These are phyloP conservation scores for Aplysia californica DNA, from an alignment of 1,140 invertebrate genomes.

Conservation along the genomic window DNA sequence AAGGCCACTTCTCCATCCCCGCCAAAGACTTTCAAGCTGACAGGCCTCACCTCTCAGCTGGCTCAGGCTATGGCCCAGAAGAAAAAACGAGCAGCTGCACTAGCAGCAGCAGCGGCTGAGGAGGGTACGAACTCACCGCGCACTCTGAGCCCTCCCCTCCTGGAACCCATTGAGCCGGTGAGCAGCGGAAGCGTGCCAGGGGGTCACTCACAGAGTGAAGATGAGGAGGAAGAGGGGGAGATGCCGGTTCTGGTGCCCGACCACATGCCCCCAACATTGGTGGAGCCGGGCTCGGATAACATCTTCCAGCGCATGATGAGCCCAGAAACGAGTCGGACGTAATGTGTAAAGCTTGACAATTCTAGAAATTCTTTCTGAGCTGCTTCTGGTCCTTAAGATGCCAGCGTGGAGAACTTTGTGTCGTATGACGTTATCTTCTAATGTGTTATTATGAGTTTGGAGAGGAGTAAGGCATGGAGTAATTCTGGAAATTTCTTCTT, in stretches of 20 bases:
- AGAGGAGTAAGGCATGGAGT: too few species aligned
- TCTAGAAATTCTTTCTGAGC: background rate
- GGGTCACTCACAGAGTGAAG: background rate
- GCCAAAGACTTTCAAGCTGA: background rate
- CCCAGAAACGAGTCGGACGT: slow-evolving; percentile 16
- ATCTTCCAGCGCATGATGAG: slow-evolving; percentile 28
- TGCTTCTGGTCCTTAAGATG: background rate
- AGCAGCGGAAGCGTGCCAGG: background rate
- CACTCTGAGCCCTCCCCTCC: background rate
- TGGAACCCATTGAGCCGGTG: slow-evolving; percentile 11
- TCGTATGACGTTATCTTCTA: too few species aligned
- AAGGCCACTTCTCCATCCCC: too few species aligned
- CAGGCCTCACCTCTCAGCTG: slow-evolving; percentile 14
- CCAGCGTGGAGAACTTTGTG: background rate
- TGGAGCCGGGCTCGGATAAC: slow-evolving; percentile 18
- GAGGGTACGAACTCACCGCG: background rate
- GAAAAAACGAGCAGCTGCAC: background rate
- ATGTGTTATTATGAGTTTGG: too few species aligned
- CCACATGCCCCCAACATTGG: slow-evolving; percentile 12
- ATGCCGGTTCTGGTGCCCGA: slow-evolving; percentile 27
- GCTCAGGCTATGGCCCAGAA: slow-evolving; percentile 17
- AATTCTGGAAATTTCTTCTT: too few species aligned
- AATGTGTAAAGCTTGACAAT: background rate
- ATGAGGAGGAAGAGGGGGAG: slow-evolving; percentile 6
- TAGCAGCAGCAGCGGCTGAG: background rate